Conservation (phyloP, 2,888 invertebrate species). For the Cosmia pyralina region DNA sequence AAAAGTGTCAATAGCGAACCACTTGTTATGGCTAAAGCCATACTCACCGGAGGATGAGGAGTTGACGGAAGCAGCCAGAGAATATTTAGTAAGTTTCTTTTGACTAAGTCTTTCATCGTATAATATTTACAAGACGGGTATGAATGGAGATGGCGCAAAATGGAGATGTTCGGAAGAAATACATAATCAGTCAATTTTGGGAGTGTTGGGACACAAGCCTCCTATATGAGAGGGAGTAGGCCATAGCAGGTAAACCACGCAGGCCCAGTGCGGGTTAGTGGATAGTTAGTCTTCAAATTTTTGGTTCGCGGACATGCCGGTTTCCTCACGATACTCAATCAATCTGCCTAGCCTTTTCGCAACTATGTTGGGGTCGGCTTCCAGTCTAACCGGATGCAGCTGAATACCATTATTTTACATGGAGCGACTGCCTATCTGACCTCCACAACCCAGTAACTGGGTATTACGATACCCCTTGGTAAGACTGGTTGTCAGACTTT, state of each 20-base stretch:
- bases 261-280: not conserved
- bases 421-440: too few species aligned
- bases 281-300: not conserved
- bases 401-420: too few species aligned
- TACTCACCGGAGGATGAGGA: conserved; percentile 13
- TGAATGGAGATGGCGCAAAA: not conserved
- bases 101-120: too few species aligned
- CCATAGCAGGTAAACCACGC: not conserved
- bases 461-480: too few species aligned
- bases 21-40: conserved; percentile 26
- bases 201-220: too few species aligned
- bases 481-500: too few species aligned
- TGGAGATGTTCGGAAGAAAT: not conserved
- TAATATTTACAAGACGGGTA: too few species aligned
- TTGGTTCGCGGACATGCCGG: not conserved
- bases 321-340: not conserved
- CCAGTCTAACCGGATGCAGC: too few species aligned
- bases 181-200: too few species aligned
- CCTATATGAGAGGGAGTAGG: not conserved
- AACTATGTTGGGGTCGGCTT: too few species aligned
- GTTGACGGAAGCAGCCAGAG: conserved; percentile 13
- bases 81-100: conserved; percentile 22
- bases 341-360: too few species aligned
- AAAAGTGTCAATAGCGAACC: conserved; percentile 38
- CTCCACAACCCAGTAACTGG: too few species aligned